A percentile compares a stretch with the other conserved stretches of the same genome.
Conservation (phyloP, 2,797 vertebrate species). For the Cynodonichthys magdalenae region DNA sequence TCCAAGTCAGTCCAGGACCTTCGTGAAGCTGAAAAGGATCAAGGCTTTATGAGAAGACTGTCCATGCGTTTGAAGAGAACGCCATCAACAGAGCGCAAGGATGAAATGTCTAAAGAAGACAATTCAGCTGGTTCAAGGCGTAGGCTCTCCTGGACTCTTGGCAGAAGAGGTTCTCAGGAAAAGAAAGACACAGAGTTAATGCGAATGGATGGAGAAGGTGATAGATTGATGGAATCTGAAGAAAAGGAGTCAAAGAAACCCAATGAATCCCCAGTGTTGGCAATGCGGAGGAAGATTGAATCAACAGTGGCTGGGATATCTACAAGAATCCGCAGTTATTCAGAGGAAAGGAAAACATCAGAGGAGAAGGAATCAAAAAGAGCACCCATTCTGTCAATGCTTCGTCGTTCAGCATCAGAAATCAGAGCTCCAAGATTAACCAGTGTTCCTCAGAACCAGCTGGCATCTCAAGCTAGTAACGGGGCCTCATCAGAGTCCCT, state of each 20-base stretch:
- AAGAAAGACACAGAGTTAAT: constrained; percentile 84
- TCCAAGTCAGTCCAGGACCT: constrained; percentile 95
- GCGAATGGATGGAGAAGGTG: constrained; percentile 68
- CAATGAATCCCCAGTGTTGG: constrained; percentile 87
- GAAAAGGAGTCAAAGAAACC: constrained; percentile 79
- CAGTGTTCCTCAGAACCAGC: constrained; percentile 86
- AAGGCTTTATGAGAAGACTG: constrained; percentile 90
- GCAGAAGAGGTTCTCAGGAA: constrained; percentile 84
- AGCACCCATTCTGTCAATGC: constrained; percentile 87
- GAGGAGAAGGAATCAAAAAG: constrained; percentile 81
- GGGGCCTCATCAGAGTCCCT: constrained; percentile 91
- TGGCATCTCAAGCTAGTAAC: constrained; percentile 79
- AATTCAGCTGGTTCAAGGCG: constrained; percentile 75
- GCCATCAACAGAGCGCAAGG: constrained; percentile 86
- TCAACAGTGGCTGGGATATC: constrained; percentile 91
- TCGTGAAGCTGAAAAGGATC: constrained; percentile 88
- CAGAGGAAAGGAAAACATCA: constrained; percentile 83
- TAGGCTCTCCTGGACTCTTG: constrained; percentile 88
- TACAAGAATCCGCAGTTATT: constrained; percentile 88
- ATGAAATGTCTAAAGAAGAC: constrained; percentile 80
- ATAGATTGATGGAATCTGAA: constrained; percentile 60
- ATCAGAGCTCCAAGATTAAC: constrained; percentile 83
- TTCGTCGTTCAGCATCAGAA: constrained; percentile 91
- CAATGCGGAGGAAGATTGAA: constrained; percentile 91
- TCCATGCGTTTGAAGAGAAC: constrained; percentile 88